A percentile compares a stretch with the other conserved stretches of the same genome.
Evolutionary conservation across 2,797 vertebrate genomes (phyloP).

Genomic region (Eurystomus glaucurus): DNA sequence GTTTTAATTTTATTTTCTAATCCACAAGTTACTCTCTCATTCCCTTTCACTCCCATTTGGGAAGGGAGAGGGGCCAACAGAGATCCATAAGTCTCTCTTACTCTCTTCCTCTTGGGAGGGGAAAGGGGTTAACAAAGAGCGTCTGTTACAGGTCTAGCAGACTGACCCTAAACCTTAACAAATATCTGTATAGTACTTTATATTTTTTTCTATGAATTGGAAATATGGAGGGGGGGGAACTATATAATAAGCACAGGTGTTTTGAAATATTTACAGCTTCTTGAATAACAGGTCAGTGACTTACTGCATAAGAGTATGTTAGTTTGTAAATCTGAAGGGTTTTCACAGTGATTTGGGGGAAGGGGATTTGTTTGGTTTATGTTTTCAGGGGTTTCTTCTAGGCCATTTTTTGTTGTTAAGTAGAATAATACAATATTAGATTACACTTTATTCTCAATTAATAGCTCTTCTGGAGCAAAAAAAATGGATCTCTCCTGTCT

Average conservation of each 20-base stretch:
- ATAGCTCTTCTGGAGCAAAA: not conserved
- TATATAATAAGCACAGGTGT: not conserved
- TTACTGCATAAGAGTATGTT: not conserved
- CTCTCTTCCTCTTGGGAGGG: too few species aligned
- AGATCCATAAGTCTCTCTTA: too few species aligned
- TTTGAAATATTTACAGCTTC: not conserved
- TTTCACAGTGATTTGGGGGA: not conserved
- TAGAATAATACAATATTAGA: not conserved
- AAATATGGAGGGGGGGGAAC: not conserved
- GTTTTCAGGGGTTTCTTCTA: not conserved
- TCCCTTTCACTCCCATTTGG: too few species aligned
- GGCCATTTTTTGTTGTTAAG: not conserved
- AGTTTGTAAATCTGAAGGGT: not conserved
- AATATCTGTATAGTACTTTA: not conserved
- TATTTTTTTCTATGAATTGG: not conserved
- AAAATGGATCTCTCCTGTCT: not conserved
- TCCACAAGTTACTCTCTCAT: too few species aligned
- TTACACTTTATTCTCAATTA: not conserved
- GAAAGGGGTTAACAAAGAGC: too few species aligned
- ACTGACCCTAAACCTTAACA: too few species aligned
- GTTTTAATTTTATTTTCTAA: too few species aligned
- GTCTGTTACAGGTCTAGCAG: too few species aligned
- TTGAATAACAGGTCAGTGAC: not conserved
- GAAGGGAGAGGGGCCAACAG: too few species aligned
- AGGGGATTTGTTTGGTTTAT: not conserved